These are phyloP conservation scores for Rhagoletis zephyria DNA, from an alignment of 1,140 invertebrate species.

Conservation along the genomic window DNA sequence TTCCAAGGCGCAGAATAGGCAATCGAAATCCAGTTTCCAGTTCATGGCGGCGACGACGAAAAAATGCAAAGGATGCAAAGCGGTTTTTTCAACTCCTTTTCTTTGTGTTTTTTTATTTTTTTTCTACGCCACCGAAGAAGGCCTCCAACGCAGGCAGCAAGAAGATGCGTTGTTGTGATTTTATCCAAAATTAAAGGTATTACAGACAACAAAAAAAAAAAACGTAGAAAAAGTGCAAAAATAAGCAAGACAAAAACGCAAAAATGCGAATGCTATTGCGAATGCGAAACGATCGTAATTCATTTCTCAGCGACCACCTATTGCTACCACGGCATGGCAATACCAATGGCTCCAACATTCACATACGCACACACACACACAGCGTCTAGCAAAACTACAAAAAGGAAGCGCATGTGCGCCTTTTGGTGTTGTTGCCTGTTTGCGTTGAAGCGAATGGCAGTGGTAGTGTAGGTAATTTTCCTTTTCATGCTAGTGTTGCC, in stretches of 20 bases:
- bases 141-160: not conserved
- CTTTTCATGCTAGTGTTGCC: not conserved
- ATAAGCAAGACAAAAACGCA: not conserved
- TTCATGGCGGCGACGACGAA: conserved; percentile 9
- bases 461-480: not conserved
- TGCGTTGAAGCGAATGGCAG: not conserved
- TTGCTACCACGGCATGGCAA: conserved; percentile 8
- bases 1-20: not conserved
- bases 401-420: not conserved
- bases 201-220: not conserved
- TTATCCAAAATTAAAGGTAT: conserved; percentile 26
- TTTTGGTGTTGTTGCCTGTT: not conserved
- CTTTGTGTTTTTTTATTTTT: not conserved
- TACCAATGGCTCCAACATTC: not conserved
- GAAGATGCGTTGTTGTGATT: conserved; percentile 32
- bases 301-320: conserved; percentile 51
- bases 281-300: conserved; percentile 49
- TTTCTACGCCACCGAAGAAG: not conserved
- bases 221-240: not conserved
- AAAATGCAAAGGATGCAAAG: conserved; percentile 36
- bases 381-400: not conserved
- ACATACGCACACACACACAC: not conserved
- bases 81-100: not conserved
- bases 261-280: conserved; percentile 45
- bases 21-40: conserved; percentile 23